A percentile compares a stretch with the other conserved stretches of the same genome.
Evolutionary conservation across 1,140 invertebrate species (phyloP).

Genomic region (Heliconius nattereri): DNA sequence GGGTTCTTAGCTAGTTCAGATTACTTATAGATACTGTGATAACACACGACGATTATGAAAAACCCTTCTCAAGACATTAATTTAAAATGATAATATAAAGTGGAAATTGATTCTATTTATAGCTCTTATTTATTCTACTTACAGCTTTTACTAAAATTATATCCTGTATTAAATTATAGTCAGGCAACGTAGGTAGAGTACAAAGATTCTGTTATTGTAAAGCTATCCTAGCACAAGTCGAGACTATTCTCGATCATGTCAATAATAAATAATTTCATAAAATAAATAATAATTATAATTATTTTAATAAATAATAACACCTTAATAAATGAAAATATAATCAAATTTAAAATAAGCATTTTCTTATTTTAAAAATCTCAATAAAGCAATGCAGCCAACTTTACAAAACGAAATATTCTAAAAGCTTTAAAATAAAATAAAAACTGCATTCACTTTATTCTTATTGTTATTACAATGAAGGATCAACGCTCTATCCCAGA

Average conservation of each 20-base stretch:
- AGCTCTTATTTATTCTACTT: not conserved
- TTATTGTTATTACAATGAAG: slow-evolving; percentile 4
- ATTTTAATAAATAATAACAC: no score
- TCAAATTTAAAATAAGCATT: not conserved
- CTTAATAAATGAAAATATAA: not conserved
- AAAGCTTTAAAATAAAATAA: not conserved
- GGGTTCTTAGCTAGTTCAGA: not conserved
- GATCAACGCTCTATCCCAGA: slow-evolving; percentile 5
- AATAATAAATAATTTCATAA: no score
- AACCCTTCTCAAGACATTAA: not conserved
- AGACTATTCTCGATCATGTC: no score
- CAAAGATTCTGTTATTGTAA: no score
- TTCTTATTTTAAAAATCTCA: no score
- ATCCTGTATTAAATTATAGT: no score
- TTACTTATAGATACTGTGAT: not conserved
- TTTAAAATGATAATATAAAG: not conserved
- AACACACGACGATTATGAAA: not conserved
- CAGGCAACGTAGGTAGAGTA: not conserved
- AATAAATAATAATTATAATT: no score
- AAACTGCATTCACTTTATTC: slow-evolving; percentile 1
- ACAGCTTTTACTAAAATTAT: no score
- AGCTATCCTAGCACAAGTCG: no score
- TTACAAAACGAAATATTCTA: slow-evolving; percentile 1
- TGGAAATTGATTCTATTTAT: not conserved
- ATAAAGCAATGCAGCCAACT: not conserved